Conservation (phyloP, 2,113 vertebrate genomes). For the Aptenodytes patagonicus region DNA sequence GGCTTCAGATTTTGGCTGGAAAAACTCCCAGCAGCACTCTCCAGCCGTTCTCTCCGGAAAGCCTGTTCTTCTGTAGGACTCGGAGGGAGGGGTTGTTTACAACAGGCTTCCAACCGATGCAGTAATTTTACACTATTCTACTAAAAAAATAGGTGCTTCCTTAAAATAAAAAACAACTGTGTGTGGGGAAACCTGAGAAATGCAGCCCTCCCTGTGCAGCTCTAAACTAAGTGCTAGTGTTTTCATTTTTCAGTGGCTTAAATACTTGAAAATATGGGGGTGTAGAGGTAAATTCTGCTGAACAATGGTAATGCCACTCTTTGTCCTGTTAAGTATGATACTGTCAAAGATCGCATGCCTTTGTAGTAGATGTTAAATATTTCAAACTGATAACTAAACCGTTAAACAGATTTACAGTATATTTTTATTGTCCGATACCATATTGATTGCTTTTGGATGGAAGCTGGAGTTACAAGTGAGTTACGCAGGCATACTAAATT, state of each 20-base stretch:
- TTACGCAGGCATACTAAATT: background rate
- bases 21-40: accelerated
- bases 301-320: background rate
- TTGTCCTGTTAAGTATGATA: background rate
- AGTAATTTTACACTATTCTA: background rate
- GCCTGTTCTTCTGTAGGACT: background rate
- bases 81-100: background rate
- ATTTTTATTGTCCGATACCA: background rate
- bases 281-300: background rate
- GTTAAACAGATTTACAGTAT: background rate
- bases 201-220: background rate
- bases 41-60: background rate
- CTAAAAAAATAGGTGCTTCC: background rate
- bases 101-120: background rate
- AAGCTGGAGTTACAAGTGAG: background rate
- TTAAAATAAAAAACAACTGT: background rate
- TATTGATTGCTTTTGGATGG: background rate
- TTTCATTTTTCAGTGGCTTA: background rate
- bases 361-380: background rate
- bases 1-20: background rate
- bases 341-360: background rate
- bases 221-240: background rate
- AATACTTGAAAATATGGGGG: background rate
- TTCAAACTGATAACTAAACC: background rate
- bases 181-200: background rate